phyloP scores from a whole-genome alignment of 2,888 invertebrate genomes.

The Syrphus vitripennis region DNA sequence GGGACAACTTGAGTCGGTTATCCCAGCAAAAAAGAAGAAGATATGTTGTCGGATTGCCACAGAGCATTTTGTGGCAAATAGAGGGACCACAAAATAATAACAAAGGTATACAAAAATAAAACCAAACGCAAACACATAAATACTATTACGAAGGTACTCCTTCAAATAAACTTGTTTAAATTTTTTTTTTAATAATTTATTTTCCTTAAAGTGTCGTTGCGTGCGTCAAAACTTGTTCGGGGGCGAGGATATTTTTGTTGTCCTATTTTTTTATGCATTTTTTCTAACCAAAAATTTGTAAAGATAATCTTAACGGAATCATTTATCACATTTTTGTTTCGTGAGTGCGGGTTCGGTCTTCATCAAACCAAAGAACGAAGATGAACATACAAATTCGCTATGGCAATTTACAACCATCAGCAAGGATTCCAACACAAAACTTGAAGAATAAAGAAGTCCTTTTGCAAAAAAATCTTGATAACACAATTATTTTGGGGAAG shows the following conservation, averaged over 20 bases:
- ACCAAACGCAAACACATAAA: constrained; percentile 1
- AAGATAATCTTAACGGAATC: constrained; percentile 59
- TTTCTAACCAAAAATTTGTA: constrained; percentile 39
- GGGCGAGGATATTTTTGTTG: not conserved
- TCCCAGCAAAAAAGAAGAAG: constrained; percentile 15
- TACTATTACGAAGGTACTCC: constrained; percentile 26
- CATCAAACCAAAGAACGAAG: constrained; percentile 20
- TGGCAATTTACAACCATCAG: constrained; percentile 57
- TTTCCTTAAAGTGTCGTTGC: constrained; percentile 65
- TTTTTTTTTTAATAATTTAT: constrained; percentile 32
- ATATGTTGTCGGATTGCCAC: not conserved
- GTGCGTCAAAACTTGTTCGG: constrained; percentile 53
- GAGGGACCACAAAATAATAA: constrained; percentile 3
- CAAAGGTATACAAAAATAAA: not conserved
- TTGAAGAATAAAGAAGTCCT: constrained; percentile 32
- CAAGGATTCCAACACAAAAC: constrained; percentile 10
- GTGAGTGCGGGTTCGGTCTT: constrained; percentile 48
- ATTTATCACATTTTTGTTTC: constrained; percentile 63
- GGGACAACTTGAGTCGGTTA: constrained; percentile 47
- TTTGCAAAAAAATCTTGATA: constrained; percentile 58
- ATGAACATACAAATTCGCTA: constrained; percentile 53
- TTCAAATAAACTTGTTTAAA: constrained; percentile 67
- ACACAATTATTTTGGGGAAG: constrained; percentile 16
- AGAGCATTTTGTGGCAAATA: not conserved
- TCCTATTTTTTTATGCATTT: not conserved